phyloP scores from a whole-genome alignment of 2,113 vertebrate species.

The Accipiter virgatus region DNA sequence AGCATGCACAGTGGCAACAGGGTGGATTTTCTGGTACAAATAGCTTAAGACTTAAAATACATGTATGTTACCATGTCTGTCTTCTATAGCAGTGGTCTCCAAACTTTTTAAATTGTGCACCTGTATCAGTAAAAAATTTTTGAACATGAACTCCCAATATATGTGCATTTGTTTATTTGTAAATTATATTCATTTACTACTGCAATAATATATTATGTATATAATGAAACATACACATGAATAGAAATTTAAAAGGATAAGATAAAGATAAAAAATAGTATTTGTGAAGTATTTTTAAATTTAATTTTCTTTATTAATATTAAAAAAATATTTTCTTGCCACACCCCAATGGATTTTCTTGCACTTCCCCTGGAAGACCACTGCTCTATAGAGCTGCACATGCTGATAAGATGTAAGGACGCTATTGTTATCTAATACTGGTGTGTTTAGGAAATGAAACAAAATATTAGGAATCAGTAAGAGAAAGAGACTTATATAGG shows the following conservation, averaged over 20 bases:
- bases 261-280: neutral
- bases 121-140: neutral
- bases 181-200: neutral
- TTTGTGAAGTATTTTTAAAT: neutral
- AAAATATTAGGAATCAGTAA: neutral
- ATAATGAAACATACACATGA: neutral
- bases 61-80: neutral
- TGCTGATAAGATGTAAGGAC: neutral
- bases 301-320: neutral
- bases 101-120: neutral
- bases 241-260: neutral
- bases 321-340: neutral
- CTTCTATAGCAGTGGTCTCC: neutral
- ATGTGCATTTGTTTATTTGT: neutral
- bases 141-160: fast-evolving
- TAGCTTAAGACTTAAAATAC: neutral
- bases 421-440: neutral
- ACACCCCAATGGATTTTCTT: neutral
- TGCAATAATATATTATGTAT: neutral
- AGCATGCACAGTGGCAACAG: neutral
- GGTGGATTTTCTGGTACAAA: neutral
- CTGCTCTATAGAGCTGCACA: neutral
- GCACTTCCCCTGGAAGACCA: neutral
- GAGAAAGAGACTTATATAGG: neutral
- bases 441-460: neutral